phyloP scores from a whole-genome alignment of 2,113 vertebrate genomes.

The Lipotes vexillifer region DNA sequence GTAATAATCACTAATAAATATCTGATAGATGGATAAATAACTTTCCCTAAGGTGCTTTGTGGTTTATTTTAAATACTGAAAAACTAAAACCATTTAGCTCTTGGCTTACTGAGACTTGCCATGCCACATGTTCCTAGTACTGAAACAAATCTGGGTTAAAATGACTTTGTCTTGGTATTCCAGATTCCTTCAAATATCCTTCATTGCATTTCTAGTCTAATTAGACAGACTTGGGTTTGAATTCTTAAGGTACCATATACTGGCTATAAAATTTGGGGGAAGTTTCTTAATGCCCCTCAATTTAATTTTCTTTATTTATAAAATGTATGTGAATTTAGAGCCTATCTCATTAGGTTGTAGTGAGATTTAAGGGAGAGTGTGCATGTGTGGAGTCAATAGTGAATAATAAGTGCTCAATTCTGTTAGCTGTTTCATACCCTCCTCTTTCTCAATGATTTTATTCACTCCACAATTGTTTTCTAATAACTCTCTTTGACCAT shows the following conservation, averaged over 20 bases:
- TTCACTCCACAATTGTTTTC: not conserved
- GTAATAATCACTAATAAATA: not conserved
- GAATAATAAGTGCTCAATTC: not conserved
- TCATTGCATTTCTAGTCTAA: not conserved
- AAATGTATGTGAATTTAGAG: not conserved
- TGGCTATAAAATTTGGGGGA: not conserved
- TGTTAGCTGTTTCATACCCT: not conserved
- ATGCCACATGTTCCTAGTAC: not conserved
- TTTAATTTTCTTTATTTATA: not conserved
- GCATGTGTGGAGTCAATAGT: not conserved
- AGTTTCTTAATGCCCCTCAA: not conserved
- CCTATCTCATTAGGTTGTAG: not conserved
- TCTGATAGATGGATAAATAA: not conserved
- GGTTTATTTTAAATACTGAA: not conserved
- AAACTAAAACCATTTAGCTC: not conserved
- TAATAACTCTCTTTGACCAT: not conserved
- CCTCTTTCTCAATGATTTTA: conserved; percentile 9
- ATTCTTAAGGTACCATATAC: not conserved
- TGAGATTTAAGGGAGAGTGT: not conserved
- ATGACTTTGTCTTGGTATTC: not conserved
- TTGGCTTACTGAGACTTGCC: not conserved
- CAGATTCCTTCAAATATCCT: not conserved
- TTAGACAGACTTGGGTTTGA: not conserved
- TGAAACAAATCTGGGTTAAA: not conserved
- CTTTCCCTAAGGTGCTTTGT: not conserved